Conservation (phyloP, 2,797 vertebrate species). For the Galagoides demidoff region DNA sequence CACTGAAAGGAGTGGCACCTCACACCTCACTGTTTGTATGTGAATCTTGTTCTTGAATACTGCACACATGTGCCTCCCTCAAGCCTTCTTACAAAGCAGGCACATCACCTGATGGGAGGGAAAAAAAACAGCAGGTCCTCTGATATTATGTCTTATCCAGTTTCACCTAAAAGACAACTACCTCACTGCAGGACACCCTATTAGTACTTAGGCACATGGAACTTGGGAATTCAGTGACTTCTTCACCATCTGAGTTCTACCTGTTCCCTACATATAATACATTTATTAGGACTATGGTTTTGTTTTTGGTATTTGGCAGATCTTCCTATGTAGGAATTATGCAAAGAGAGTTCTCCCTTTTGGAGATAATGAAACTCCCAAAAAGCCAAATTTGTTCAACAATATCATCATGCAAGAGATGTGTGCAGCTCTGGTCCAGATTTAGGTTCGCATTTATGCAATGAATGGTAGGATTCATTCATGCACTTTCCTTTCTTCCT, state of each 20-base stretch:
- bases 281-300: not conserved
- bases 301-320: constrained; percentile 42
- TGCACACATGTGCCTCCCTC: not conserved
- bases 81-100: not conserved
- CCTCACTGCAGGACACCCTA: not conserved
- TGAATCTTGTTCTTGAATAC: constrained; percentile 1
- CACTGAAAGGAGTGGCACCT: not conserved
- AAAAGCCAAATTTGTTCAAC: constrained; percentile 23
- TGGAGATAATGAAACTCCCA: not conserved
- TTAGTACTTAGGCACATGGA: not conserved
- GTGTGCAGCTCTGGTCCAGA: not conserved
- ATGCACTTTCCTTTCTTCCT: not conserved
- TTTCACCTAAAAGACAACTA: constrained; percentile 27
- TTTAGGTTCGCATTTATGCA: constrained; percentile 22
- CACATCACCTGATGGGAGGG: not conserved
- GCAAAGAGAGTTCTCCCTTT: not conserved
- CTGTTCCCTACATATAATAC: not conserved
- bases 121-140: not conserved
- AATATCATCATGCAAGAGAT: not conserved
- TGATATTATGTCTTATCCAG: not conserved
- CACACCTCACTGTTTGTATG: not conserved
- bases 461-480: not conserved
- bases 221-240: not conserved
- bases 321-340: not conserved
- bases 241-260: not conserved